phyloP scores from a whole-genome alignment of 1,140 invertebrate genomes.

The Trichoplusia ni region DNA sequence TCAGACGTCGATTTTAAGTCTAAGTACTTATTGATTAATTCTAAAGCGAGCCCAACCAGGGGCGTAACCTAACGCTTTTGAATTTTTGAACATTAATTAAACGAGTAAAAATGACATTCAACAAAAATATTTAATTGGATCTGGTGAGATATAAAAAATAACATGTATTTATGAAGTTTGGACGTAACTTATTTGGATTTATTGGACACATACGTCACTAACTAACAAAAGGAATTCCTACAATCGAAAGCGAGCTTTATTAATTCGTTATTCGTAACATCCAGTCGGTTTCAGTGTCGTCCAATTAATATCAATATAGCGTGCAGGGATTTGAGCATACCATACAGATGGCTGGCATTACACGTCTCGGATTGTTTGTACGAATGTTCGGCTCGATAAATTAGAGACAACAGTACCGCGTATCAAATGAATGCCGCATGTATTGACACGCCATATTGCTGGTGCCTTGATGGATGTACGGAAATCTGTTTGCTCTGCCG shows the following conservation, averaged over 20 bases:
- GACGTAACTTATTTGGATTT: slow-evolving; percentile 41
- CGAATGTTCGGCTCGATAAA: slow-evolving; percentile 22
- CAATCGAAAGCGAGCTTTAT: slow-evolving; percentile 53
- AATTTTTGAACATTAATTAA: slow-evolving; percentile 3
- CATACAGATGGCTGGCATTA: slow-evolving; percentile 28
- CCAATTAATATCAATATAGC: slow-evolving; percentile 66
- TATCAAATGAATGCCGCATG: slow-evolving; percentile 18
- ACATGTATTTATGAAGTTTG: neutral
- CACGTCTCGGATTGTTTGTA: slow-evolving; percentile 29
- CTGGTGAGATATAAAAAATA: slow-evolving; percentile 11
- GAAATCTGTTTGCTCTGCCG: slow-evolving; percentile 27
- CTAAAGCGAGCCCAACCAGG: neutral
- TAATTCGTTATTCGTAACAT: slow-evolving; percentile 54
- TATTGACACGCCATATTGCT: slow-evolving; percentile 22
- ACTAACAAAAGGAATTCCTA: slow-evolving; percentile 60
- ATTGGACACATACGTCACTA: slow-evolving; percentile 43
- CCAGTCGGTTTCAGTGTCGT: slow-evolving; percentile 40
- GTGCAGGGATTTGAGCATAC: slow-evolving; percentile 44
- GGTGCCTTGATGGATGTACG: slow-evolving; percentile 23
- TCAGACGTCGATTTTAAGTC: neutral
- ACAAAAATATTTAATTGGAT: slow-evolving; percentile 15
- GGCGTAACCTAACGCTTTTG: slow-evolving; percentile 5
- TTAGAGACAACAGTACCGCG: too few relatives aligned
- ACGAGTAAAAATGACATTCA: neutral
- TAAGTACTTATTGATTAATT: slow-evolving; percentile 3